Percentiles rank a stretch among this genome's conserved stretches.
These are phyloP conservation scores for Noctua fimbriata DNA, from an alignment of 2,888 invertebrate species.

Conservation along the genomic window DNA sequence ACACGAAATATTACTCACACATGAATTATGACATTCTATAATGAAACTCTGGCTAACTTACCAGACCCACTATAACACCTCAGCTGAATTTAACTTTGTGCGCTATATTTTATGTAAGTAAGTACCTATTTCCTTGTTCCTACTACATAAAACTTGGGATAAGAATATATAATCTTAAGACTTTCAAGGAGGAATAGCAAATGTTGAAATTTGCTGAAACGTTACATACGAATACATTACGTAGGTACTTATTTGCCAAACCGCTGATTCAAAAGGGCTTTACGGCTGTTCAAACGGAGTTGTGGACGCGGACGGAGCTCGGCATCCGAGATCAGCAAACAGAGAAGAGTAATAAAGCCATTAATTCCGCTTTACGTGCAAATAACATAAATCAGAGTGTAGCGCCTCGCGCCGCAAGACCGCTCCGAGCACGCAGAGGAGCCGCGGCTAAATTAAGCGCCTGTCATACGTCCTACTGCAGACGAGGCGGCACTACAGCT, in stretches of 20 bases:
- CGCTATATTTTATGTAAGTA: conserved; percentile 30
- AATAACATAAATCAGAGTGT: conserved; percentile 90
- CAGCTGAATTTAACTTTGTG: conserved; percentile 62
- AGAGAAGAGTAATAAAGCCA: conserved; percentile 89
- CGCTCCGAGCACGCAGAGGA: conserved; percentile 80
- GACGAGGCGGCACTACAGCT: conserved; percentile 73
- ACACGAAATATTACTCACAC: conserved; percentile 86
- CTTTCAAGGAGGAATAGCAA: conserved; percentile 44
- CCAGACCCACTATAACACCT: conserved; percentile 70
- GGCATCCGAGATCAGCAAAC: conserved; percentile 85
- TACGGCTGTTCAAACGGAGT: conserved; percentile 78
- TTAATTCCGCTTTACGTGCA: conserved; percentile 90
- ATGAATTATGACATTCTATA: conserved; percentile 86
- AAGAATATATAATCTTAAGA: conserved; percentile 49
- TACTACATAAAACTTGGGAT: conserved; percentile 51
- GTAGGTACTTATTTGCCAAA: conserved; percentile 73
- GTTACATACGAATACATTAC: conserved; percentile 71
- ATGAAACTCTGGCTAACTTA: conserved; percentile 83
- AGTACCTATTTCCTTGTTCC: conserved; percentile 40
- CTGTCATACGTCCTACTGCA: conserved; percentile 82
- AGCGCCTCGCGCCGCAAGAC: conserved; percentile 86
- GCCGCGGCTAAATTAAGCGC: conserved; percentile 84
- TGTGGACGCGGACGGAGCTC: conserved; percentile 78
- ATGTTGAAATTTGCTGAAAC: conserved; percentile 58
- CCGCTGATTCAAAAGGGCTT: conserved; percentile 80